These are phyloP conservation scores for Scylla paramamosain DNA, from an alignment of 1,140 invertebrate species.

Conservation along the genomic window DNA sequence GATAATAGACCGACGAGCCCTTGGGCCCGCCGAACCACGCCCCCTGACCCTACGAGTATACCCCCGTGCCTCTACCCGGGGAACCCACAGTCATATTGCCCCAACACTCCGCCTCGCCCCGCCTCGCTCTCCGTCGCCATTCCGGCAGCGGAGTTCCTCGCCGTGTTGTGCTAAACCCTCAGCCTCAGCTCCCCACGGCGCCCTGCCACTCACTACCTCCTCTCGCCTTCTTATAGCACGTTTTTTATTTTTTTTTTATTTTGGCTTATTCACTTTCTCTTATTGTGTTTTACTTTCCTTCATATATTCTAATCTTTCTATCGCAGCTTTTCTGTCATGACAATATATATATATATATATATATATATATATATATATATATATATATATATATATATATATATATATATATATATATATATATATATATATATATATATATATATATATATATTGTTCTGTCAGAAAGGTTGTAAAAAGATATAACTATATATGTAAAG, in stretches of 20 bases:
- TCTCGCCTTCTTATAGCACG: background rate
- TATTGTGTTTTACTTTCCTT: background rate
- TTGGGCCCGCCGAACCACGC: background rate
- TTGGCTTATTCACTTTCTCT: background rate
- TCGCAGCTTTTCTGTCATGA: background rate
- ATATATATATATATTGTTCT: background rate
- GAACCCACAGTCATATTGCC: background rate
- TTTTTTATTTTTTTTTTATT: background rate
- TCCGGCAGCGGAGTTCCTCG: background rate
- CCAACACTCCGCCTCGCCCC: background rate
- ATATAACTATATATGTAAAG: background rate
- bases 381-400: slow-evolving; percentile 61
- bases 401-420: slow-evolving; percentile 47
- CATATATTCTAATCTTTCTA: background rate
- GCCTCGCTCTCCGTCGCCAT: background rate
- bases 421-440: slow-evolving; percentile 40
- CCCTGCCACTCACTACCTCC: background rate
- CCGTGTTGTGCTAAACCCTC: background rate
- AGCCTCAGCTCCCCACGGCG: background rate
- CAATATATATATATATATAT: background rate
- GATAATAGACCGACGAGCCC: background rate
- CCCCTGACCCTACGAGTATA: background rate
- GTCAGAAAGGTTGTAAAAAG: background rate
- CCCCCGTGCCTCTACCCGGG: background rate
- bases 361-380: slow-evolving; percentile 49